Evolutionary conservation across 2,797 vertebrate species (phyloP), one percentile per base, ranked within the genome.

Genomic region (Uromys caudimaculatus): DNA sequence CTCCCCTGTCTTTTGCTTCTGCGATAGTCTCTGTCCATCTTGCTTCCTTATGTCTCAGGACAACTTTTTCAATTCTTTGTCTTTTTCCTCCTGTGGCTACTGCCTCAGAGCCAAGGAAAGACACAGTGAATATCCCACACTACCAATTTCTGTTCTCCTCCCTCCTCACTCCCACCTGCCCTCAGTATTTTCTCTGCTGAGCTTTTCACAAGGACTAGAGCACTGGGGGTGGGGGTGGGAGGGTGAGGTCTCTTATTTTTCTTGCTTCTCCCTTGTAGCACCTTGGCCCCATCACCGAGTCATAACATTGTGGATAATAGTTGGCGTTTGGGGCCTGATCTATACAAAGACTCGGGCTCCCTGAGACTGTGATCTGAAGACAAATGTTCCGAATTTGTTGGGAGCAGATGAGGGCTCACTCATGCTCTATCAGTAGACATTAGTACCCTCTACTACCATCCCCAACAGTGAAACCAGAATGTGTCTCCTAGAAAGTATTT

Each of bases 141-240:
- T 82, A 35, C 10, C 16, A 52, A 4, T 44, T 11, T 73, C 58
- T 67, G 17, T 12, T 2, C 11, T 16, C 32, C 6, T 4, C 6
- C 2, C 2, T 0, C 1, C 1, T 6, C 4, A 3, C 7, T 7
- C 2, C 3, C n/a, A 13, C 3, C 12, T 44, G 44, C 2, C n/a
- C 62, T 5, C 44, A 5, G n/a, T 19, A 29, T 35, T 73, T 24
- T 93, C 54, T 79, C 41, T 9, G 19, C 38, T 62, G 60, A 58
- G 41, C 47, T 91, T 52, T 27, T 11, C 4, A 38, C 58, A 90
- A 71, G 60, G 24, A 3, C 10, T 16, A 73, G 67, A 32, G 41
- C 44, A 41, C 23, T 41, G 52, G 23, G 84, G 23, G 19, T 60
- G 27, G 44, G 17, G 23, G 84, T 19, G 19, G 67, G 27, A 50